Conservation (phyloP, 2,888 invertebrate species). For the Hirudinaria manillensis region DNA sequence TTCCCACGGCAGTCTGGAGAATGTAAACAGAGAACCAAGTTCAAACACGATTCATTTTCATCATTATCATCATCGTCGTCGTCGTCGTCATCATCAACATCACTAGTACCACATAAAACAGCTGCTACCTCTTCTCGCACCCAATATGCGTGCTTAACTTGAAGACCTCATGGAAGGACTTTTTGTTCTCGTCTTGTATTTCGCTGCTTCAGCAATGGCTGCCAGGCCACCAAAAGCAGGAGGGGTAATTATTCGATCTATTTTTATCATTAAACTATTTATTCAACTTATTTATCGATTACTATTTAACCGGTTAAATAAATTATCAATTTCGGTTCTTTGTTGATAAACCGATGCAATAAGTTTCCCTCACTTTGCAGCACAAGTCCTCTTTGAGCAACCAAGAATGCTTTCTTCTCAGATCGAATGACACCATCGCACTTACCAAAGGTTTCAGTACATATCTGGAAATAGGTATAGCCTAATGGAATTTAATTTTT, state of each 20-base stretch:
- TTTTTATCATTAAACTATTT: background rate
- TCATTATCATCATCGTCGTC: conserved; percentile 9
- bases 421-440: conserved; percentile 33
- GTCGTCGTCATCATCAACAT: background rate
- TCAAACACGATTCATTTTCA: background rate
- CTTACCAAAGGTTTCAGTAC: conserved; percentile 30
- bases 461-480: conserved; percentile 33
- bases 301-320: no score
- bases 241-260: background rate
- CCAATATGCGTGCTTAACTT: no score
- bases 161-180: no score
- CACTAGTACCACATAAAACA: background rate
- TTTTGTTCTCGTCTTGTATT: no score
- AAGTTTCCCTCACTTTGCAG: no score
- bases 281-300: background rate
- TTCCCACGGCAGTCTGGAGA: no score
- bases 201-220: no score
- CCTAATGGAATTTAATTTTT: background rate
- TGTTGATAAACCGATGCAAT: no score
- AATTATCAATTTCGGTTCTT: no score
- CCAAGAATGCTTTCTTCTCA: conserved; percentile 27
- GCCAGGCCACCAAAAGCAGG: no score
- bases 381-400: background rate
- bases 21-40: background rate
- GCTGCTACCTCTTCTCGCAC: no score